Percentiles rank a stretch among this genome's conserved stretches.
Conservation (phyloP, 92 coral and sea anemone genomes). For the Phymanthus crucifer region DNA sequence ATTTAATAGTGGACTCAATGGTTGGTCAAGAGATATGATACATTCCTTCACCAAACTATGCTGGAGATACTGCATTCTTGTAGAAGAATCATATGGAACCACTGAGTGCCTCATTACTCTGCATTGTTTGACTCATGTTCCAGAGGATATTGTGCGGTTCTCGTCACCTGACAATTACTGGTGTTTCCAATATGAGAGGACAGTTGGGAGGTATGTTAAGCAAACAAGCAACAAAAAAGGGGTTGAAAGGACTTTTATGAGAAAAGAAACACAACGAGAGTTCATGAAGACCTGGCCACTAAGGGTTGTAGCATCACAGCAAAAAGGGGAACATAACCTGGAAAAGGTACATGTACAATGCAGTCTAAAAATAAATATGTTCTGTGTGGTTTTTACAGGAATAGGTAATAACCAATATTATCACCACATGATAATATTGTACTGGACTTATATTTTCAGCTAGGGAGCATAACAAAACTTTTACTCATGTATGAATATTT, state of each 20-base stretch:
- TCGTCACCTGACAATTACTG: slow-evolving; percentile 68
- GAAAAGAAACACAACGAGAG: slow-evolving; percentile 56
- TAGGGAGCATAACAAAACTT: no score
- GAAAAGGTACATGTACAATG: background rate
- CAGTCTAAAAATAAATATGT: no score
- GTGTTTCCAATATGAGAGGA: slow-evolving; percentile 79
- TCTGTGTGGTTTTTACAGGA: no score
- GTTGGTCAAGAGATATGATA: slow-evolving; percentile 51
- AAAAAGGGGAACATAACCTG: slow-evolving; percentile 23
- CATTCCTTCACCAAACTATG: slow-evolving; percentile 40
- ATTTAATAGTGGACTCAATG: slow-evolving; percentile 59
- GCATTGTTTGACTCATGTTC: slow-evolving; percentile 66
- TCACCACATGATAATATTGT: no score
- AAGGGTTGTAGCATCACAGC: background rate
- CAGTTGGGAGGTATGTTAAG: slow-evolving; percentile 66
- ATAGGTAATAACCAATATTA: no score
- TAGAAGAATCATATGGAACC: slow-evolving; percentile 73
- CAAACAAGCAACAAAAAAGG: slow-evolving; percentile 66
- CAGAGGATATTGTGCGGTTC: slow-evolving; percentile 60
- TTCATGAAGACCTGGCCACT: slow-evolving; percentile 52
- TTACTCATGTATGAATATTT: no score
- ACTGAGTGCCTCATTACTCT: slow-evolving; percentile 75
- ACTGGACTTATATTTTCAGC: no score
- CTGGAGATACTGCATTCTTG: slow-evolving; percentile 53
- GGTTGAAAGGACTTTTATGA: slow-evolving; percentile 66